A percentile compares a stretch with the other conserved stretches of the same genome.
These are phyloP conservation scores for Cataglyphis albicans DNA, from an alignment of 2,888 invertebrate species.

Conservation along the genomic window DNA sequence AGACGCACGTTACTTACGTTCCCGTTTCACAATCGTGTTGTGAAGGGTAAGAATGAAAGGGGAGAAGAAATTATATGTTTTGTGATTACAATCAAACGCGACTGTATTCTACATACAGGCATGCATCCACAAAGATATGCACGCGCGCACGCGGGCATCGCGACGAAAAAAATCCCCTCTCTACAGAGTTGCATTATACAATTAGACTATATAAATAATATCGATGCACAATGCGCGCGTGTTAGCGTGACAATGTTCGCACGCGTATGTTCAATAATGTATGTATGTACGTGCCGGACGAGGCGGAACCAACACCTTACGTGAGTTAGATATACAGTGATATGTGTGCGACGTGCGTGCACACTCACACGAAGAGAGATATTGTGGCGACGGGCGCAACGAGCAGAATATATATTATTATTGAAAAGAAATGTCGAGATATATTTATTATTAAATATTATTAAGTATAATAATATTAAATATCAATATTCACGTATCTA, in stretches of 20 bases:
- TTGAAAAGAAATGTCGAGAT: conserved; percentile 15
- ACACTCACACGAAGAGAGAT: conserved; percentile 29
- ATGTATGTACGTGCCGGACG: conserved; percentile 49
- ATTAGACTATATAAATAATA: conserved; percentile 62
- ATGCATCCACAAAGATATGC: background rate
- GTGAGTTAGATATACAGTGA: conserved; percentile 37
- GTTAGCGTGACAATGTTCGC: conserved; percentile 64
- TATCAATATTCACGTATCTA: background rate
- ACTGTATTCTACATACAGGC: conserved; percentile 43
- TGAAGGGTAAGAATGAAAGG: conserved; percentile 35
- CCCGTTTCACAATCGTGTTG: conserved; percentile 63
- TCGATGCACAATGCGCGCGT: conserved; percentile 63
- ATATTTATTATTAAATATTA: conserved; percentile 20
- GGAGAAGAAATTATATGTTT: conserved; percentile 35
- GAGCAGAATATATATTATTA: background rate
- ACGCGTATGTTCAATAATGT: conserved; percentile 63
- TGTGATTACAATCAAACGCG: conserved; percentile 74
- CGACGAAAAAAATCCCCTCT: conserved; percentile 7
- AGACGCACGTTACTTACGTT: conserved; percentile 67
- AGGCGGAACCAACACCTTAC: conserved; percentile 5
- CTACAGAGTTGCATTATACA: conserved; percentile 53
- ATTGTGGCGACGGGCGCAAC: conserved; percentile 32
- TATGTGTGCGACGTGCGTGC: conserved; percentile 57
- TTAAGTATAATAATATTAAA: background rate
- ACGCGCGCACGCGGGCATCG: conserved; percentile 64